Conservation (phyloP, 2,113 vertebrate genomes). For the Pipa parva region DNA sequence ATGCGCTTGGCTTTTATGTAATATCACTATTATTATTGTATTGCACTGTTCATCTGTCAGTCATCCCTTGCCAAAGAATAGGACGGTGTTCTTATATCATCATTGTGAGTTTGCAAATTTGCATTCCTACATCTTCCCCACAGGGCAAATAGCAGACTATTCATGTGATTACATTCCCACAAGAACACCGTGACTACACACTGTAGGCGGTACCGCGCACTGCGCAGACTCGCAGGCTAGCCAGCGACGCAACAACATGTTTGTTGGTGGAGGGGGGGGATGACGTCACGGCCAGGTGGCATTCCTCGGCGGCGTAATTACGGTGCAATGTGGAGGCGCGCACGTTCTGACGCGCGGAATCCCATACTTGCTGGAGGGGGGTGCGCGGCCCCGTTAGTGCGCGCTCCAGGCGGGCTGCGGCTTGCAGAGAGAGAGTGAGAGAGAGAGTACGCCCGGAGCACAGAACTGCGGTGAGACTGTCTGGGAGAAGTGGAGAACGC, state of each 20-base stretch:
- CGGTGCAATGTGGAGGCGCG: constrained; percentile 1
- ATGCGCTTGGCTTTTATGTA: too few relatives aligned
- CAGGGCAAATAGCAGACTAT: too few relatives aligned
- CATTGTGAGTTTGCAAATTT: too few relatives aligned
- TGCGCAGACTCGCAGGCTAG: constrained; percentile 6
- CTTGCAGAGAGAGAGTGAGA: constrained; percentile 21
- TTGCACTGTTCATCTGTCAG: too few relatives aligned
- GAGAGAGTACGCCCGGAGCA: constrained; percentile 18
- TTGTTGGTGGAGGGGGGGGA: neutral
- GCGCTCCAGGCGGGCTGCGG: constrained; percentile 39
- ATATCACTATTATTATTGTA: too few relatives aligned
- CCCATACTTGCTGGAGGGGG: constrained; percentile 4
- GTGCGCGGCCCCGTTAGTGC: constrained; percentile 20
- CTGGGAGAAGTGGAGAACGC: neutral
- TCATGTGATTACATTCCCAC: too few relatives aligned
- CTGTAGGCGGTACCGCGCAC: neutral
- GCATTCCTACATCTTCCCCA: too few relatives aligned
- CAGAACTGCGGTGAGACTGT: neutral
- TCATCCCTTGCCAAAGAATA: too few relatives aligned
- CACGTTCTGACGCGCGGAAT: constrained; percentile 7
- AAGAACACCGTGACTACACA: too few relatives aligned
- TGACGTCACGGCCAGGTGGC: constrained; percentile 41
- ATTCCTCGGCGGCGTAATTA: constrained; percentile 31
- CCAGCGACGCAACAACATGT: constrained; percentile 23
- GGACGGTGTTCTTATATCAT: too few relatives aligned